These are phyloP conservation scores for Plectropomus leopardus DNA, from an alignment of 2,113 vertebrate genomes.

Conservation along the genomic window DNA sequence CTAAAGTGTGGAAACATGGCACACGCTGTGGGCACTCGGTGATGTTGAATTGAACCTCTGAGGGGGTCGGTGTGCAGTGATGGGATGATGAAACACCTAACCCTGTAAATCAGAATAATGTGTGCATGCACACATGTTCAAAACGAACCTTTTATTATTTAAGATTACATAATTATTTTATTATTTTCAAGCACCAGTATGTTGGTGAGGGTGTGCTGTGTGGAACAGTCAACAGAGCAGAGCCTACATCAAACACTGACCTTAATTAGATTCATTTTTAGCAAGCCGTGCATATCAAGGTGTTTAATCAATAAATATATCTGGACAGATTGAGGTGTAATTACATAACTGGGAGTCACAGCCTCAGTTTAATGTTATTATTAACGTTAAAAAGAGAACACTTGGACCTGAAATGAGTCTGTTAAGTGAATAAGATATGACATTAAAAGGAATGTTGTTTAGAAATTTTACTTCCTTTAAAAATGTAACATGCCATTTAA, in stretches of 20 bases:
- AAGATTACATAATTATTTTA: constrained; percentile 29
- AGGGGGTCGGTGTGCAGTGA: not conserved
- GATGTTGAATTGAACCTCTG: constrained; percentile 28
- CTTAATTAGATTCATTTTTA: constrained; percentile 33
- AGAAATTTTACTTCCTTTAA: not conserved
- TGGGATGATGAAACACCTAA: constrained; percentile 31
- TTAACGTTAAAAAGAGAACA: not conserved
- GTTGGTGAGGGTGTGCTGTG: constrained; percentile 20
- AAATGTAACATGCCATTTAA: not conserved
- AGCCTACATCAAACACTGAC: constrained; percentile 35
- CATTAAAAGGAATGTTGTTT: not conserved
- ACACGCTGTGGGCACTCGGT: constrained; percentile 26
- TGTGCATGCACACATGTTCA: not conserved
- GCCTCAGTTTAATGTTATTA: not conserved
- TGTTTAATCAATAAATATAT: constrained; percentile 46
- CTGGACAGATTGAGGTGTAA: constrained; percentile 26
- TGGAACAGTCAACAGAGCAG: constrained; percentile 53
- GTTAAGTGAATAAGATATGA: not conserved
- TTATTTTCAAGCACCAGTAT: constrained; percentile 20
- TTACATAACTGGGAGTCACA: not conserved
- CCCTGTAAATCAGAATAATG: not conserved
- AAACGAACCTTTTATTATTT: not conserved
- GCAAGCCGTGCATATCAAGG: not conserved
- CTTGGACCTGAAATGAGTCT: too few species aligned
- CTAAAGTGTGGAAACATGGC: constrained; percentile 16